These are phyloP conservation scores for Rhagonycha fulva DNA, from an alignment of 2,888 invertebrate genomes.

Conservation along the genomic window DNA sequence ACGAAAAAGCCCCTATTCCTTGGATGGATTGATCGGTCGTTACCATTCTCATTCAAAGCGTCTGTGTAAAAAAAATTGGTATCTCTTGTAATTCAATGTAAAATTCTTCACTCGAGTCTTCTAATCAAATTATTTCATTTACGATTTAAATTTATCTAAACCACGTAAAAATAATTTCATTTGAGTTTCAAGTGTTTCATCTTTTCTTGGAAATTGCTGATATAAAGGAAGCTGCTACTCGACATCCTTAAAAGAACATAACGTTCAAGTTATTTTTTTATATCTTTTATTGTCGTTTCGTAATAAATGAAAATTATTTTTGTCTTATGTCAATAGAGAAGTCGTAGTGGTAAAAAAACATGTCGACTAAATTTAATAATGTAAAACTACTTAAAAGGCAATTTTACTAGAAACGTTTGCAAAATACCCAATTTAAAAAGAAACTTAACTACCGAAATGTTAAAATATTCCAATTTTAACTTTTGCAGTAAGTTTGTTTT, in stretches of 20 bases:
- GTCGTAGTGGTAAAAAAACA: not conserved
- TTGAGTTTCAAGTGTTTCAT: not conserved
- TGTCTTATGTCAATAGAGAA: not conserved
- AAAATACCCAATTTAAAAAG: no score
- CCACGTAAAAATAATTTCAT: not conserved
- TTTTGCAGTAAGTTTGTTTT: no score
- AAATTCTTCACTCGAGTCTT: not conserved
- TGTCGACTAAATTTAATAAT: not conserved
- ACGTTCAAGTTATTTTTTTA: not conserved
- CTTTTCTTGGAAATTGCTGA: not conserved
- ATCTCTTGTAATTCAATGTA: not conserved
- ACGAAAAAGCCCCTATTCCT: not conserved
- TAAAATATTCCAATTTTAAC: no score
- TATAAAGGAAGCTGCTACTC: not conserved
- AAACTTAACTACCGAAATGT: no score
- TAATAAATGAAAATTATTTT: not conserved
- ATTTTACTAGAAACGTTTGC: no score
- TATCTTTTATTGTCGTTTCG: not conserved
- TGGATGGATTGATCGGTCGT: not conserved
- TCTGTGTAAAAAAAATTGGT: not conserved
- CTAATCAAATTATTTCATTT: not conserved
- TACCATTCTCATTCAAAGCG: not conserved
- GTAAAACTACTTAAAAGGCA: no score
- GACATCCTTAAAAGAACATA: not conserved
- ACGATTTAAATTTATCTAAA: not conserved